phyloP scores from a whole-genome alignment of 2,888 invertebrate genomes.

The Epistrophe grossulariae region DNA sequence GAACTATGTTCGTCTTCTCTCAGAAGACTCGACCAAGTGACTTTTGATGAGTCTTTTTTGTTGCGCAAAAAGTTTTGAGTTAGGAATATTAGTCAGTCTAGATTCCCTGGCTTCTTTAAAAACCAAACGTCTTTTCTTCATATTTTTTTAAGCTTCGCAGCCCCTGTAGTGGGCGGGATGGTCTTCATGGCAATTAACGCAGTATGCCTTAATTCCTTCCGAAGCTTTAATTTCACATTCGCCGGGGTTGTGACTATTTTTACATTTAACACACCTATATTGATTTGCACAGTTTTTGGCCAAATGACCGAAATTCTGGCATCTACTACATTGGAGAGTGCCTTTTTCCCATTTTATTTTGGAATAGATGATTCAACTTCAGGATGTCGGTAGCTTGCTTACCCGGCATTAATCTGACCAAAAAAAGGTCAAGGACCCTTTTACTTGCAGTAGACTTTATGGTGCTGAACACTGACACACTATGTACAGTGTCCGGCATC shows the following conservation, averaged over 20 bases:
- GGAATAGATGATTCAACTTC: background rate
- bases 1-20: no score
- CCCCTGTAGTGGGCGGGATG: constrained; percentile 13
- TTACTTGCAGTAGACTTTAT: background rate
- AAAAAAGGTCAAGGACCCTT: background rate
- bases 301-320: background rate
- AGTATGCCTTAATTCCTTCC: background rate
- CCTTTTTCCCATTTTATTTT: background rate
- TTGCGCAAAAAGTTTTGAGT: no score
- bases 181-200: constrained; percentile 1
- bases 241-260: background rate
- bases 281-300: background rate
- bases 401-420: background rate
- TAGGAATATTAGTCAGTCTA: no score
- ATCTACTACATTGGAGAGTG: background rate
- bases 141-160: background rate
- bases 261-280: background rate
- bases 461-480: background rate
- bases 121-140: background rate
- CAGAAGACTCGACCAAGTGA: no score
- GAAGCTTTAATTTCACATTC: background rate
- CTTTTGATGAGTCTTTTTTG: no score
- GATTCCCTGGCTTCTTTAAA: background rate
- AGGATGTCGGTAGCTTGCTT: background rate
- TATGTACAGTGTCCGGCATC: background rate